Evolutionary conservation across 2,888 invertebrate species (phyloP).

Genomic region (Epiblema foenella): DNA sequence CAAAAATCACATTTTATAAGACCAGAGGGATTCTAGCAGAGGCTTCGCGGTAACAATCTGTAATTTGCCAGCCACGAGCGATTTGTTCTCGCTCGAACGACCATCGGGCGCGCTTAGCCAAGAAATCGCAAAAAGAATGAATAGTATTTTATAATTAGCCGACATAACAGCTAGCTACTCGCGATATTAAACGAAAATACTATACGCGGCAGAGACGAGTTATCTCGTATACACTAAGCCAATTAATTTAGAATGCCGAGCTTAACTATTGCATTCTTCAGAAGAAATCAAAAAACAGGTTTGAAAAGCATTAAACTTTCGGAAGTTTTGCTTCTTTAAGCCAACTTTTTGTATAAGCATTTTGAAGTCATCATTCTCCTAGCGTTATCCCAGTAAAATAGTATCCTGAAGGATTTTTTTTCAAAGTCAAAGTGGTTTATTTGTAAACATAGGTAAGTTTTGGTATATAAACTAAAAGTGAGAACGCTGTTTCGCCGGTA

Average conservation of each 20-base stretch:
- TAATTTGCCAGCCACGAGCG: conserved; percentile 10
- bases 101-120: conserved; percentile 28
- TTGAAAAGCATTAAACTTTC: not conserved
- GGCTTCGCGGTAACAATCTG: too few relatives aligned
- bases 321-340: not conserved
- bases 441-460: too few relatives aligned
- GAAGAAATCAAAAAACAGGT: not conserved
- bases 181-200: not conserved
- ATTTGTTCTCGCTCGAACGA: conserved; percentile 37
- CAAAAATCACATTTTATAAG: too few relatives aligned
- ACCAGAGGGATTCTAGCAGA: not conserved
- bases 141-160: conserved; percentile 41
- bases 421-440: too few relatives aligned
- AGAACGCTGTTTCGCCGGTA: too few relatives aligned
- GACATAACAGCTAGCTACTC: conserved; percentile 13
- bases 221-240: not conserved
- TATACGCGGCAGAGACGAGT: conserved; percentile 8
- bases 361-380: too few relatives aligned
- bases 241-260: conserved; percentile 2
- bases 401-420: too few relatives aligned
- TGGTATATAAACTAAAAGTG: too few relatives aligned
- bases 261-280: conserved; percentile 3
- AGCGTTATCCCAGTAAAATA: too few relatives aligned
- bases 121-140: conserved; percentile 43
- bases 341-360: not conserved